These are phyloP conservation scores for Propithecus perrieri DNA, from an alignment of 2,797 vertebrate genomes.

Conservation along the genomic window DNA sequence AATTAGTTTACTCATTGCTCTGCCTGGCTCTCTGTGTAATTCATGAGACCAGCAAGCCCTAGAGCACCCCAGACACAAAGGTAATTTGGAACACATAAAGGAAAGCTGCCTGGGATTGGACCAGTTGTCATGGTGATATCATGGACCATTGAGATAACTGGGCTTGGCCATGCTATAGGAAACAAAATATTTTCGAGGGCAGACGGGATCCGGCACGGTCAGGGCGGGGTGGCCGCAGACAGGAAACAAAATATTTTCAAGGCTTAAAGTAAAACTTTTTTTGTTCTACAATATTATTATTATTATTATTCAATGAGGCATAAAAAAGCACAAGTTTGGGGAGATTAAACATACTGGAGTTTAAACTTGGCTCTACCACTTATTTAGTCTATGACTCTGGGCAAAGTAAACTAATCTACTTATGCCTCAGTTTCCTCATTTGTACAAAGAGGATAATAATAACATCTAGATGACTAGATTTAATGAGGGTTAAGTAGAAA, in stretches of 20 bases:
- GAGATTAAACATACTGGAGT: background rate
- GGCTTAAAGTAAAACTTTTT: background rate
- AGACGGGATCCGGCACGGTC: no score
- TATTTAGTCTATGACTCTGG: background rate
- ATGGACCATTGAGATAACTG: background rate
- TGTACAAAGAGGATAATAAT: background rate
- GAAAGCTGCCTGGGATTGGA: conserved; percentile 25
- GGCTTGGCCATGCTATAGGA: background rate
- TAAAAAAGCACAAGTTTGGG: background rate
- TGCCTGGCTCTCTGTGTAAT: conserved; percentile 61
- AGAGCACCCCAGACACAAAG: background rate
- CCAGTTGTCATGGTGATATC: conserved; percentile 45
- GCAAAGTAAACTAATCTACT: background rate
- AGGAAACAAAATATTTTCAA: background rate
- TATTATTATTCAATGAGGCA: background rate
- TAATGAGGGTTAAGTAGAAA: background rate
- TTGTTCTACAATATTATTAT: background rate
- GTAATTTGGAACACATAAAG: conserved; percentile 38
- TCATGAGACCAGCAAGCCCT: conserved; percentile 50
- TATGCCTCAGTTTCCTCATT: background rate
- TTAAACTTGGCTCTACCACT: background rate
- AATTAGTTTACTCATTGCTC: conserved; percentile 66
- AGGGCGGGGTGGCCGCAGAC: no score
- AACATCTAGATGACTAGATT: background rate
- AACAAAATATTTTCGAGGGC: background rate